Conservation (phyloP, 92 coral and sea anemone species). For the Scolanthus callimorphus region DNA sequence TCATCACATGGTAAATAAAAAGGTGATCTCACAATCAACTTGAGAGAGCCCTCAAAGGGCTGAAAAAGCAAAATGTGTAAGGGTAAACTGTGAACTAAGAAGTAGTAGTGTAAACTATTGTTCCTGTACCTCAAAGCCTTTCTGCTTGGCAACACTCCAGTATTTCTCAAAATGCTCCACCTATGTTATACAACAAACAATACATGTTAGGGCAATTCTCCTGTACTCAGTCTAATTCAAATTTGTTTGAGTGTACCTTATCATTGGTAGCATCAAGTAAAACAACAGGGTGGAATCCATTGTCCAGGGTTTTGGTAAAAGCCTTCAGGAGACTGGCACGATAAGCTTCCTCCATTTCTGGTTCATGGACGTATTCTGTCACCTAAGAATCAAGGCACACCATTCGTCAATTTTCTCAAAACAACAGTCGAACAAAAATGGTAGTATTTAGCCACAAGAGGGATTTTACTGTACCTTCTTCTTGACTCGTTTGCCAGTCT, state of each 20-base stretch:
- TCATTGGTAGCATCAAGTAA: conserved; percentile 90
- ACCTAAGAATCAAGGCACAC: conserved; percentile 37
- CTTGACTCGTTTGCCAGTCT: conserved; percentile 84
- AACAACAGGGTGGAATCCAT: conserved; percentile 93
- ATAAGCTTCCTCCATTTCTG: conserved; percentile 91
- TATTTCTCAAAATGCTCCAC: conserved; percentile 87
- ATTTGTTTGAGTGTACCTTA: too few species aligned
- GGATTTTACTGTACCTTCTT: conserved; percentile 57
- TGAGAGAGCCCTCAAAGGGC: too few species aligned
- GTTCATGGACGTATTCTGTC: conserved; percentile 90
- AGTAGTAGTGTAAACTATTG: too few species aligned
- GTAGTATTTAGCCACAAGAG: neutral
- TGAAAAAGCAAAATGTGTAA: neutral
- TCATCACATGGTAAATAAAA: too few species aligned
- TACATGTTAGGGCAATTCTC: too few species aligned
- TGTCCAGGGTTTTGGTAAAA: conserved; percentile 85
- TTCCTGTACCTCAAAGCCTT: conserved; percentile 95
- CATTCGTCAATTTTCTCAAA: neutral
- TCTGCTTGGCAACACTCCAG: conserved; percentile 98
- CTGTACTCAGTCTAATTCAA: too few species aligned
- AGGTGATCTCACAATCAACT: too few species aligned
- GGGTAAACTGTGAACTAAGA: too few species aligned
- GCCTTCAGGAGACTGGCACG: conserved; percentile 84
- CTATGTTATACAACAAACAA: too few species aligned
- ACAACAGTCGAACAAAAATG: neutral